A percentile compares a stretch with the other conserved stretches of the same genome.
Evolutionary conservation across 1,140 invertebrate species (phyloP).

Genomic region (Diachasma alloeum): DNA sequence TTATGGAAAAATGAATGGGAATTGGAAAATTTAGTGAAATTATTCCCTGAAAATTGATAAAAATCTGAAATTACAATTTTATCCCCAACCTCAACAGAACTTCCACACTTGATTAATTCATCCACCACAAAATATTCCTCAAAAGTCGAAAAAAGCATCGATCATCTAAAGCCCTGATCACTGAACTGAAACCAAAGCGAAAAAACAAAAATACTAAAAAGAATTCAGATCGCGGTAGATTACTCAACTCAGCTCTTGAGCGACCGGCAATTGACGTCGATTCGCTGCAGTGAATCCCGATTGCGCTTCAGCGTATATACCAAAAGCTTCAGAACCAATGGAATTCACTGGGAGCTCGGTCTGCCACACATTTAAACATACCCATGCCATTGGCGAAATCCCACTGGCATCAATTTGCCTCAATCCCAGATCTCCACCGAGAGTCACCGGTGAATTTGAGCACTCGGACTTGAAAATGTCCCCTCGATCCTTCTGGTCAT

Average conservation of each 20-base stretch:
- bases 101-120: too few species aligned
- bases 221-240: neutral
- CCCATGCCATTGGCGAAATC: constrained; percentile 5
- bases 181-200: neutral
- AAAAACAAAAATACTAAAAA: neutral
- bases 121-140: too few species aligned
- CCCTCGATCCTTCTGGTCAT: neutral
- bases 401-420: neutral
- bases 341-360: neutral
- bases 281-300: constrained; percentile 17
- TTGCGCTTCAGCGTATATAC: constrained; percentile 11
- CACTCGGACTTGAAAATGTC: neutral
- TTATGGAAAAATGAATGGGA: too few species aligned
- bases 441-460: neutral
- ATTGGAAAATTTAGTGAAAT: too few species aligned
- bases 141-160: neutral
- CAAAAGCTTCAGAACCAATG: neutral
- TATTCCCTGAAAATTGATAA: too few species aligned
- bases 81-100: too few species aligned
- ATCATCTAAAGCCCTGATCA: neutral
- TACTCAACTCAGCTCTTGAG: neutral
- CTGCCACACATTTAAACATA: neutral
- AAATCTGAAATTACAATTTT: too few species aligned
- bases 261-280: constrained; percentile 4
- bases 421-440: neutral